A percentile compares a stretch with the other conserved stretches of the same genome.
Conservation (phyloP, 1,140 invertebrate genomes). For the Protaetia brevitarsis region DNA sequence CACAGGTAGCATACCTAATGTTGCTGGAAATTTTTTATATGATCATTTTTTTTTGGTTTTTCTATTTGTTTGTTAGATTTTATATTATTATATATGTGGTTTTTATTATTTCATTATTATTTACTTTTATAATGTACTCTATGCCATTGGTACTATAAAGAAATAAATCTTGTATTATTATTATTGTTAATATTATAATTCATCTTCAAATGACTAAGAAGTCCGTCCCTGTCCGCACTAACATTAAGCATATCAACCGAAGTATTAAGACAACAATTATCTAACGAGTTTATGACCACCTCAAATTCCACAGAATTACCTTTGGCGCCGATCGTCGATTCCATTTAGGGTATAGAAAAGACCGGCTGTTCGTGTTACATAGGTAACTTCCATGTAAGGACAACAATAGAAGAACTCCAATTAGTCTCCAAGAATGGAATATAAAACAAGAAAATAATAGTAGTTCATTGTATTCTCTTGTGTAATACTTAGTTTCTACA, state of each 20-base stretch:
- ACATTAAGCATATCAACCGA: not conserved
- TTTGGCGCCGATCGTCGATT: constrained; percentile 3
- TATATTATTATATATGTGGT: too few species aligned
- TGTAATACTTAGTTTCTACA: not conserved
- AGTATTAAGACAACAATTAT: constrained; percentile 9
- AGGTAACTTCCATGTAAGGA: constrained; percentile 11
- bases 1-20: too few species aligned
- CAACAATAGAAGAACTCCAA: constrained; percentile 18
- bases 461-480: not conserved
- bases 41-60: too few species aligned
- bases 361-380: not conserved
- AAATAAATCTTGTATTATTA: too few species aligned
- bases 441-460: constrained; percentile 12
- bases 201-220: not conserved
- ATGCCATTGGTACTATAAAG: too few species aligned
- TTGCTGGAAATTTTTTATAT: too few species aligned
- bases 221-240: not conserved
- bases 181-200: too few species aligned
- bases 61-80: too few species aligned
- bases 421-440: constrained; percentile 7
- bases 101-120: too few species aligned
- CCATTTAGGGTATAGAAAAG: constrained; percentile 16
- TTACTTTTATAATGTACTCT: too few species aligned
- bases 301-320: constrained; percentile 15
- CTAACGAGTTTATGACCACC: constrained; percentile 9